A percentile compares a stretch with the other conserved stretches of the same genome.
phyloP scores from a whole-genome alignment of 2,113 vertebrate genomes.

The Rhynchomys soricoides region DNA sequence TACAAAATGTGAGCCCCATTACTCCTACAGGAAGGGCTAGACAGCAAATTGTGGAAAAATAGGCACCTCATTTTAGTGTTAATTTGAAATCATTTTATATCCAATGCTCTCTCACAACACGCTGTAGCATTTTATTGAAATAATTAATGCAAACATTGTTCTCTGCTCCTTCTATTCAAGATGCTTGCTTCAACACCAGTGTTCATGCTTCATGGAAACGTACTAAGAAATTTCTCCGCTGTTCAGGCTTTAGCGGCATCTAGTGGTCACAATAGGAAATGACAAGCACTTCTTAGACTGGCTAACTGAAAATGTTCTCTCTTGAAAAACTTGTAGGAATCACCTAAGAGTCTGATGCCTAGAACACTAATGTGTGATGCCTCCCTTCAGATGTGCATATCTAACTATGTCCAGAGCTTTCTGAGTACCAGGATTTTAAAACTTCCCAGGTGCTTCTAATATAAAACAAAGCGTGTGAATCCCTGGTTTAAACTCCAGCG shows the following conservation, averaged over 20 bases:
- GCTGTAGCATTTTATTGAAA: not conserved
- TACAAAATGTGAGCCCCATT: not conserved
- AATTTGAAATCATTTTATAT: not conserved
- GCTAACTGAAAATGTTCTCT: not conserved
- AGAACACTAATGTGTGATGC: not conserved
- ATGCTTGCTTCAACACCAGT: not conserved
- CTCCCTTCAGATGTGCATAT: not conserved
- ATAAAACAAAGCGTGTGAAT: not conserved
- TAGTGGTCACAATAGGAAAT: constrained; percentile 74
- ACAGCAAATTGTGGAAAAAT: not conserved
- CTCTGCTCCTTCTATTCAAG: not conserved
- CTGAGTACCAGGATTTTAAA: not conserved
- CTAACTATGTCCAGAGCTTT: not conserved
- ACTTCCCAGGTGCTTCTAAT: not conserved
- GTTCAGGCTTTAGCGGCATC: constrained; percentile 69
- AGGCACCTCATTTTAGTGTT: not conserved
- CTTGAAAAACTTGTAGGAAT: not conserved
- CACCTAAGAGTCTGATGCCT: not conserved
- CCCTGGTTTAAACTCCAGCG: not conserved
- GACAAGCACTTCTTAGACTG: not conserved
- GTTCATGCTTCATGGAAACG: not conserved
- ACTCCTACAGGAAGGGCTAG: not conserved
- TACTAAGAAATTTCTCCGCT: not conserved
- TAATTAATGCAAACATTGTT: not conserved
- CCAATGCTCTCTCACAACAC: not conserved